These are phyloP conservation scores for Scrobipalpa atriplicella DNA, from an alignment of 2,888 invertebrate species.

Conservation along the genomic window DNA sequence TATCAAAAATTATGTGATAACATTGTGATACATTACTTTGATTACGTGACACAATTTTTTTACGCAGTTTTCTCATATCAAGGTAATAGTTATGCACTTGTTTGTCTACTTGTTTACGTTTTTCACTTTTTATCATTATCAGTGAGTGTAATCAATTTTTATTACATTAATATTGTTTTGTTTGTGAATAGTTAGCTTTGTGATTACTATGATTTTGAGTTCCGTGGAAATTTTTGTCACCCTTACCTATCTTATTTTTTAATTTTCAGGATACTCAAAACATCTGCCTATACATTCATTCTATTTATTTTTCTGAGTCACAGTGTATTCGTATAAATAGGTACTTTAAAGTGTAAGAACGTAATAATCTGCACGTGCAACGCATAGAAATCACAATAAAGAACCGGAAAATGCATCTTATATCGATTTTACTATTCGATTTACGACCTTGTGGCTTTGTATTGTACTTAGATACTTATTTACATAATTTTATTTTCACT, in stretches of 20 bases:
- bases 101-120: background rate
- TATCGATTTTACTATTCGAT: background rate
- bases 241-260: no score
- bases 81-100: background rate
- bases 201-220: no score
- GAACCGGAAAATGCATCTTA: slow-evolving; percentile 9
- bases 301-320: no score
- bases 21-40: background rate
- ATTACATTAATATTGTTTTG: no score
- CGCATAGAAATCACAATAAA: background rate
- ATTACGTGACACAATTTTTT: slow-evolving; percentile 5
- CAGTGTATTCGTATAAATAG: no score
- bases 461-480: background rate
- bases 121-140: background rate
- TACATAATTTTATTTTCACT: background rate
- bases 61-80: background rate
- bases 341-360: background rate
- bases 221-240: no score
- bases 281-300: no score
- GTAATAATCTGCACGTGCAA: background rate
- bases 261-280: no score
- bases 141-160: no score
- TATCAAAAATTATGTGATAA: background rate
- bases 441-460: background rate
- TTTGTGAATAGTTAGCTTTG: no score